Base-by-base conservation (phyloP, 2,888 invertebrate species). In the Morpho achilles region DNA sequence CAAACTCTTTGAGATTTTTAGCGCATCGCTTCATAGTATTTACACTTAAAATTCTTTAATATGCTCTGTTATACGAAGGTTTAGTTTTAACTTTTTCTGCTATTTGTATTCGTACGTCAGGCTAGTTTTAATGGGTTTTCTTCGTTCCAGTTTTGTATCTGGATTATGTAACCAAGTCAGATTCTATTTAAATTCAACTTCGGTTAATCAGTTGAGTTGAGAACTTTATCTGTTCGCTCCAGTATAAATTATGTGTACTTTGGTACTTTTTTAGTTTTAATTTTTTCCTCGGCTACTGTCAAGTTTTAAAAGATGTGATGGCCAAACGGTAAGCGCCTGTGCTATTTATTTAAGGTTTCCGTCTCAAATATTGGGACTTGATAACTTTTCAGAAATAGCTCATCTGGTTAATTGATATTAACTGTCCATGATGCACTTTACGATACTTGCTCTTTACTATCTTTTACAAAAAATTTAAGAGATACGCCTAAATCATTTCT, bases 71-170 rank as follows among this genome's bases (percentile, higher is more conserved):
- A 32, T 50, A 44, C 55, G 50, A 53, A 59, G 56, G 51, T 60
- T 53, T 60, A 51, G 50, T 54, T 52, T 54, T 10, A 59, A 53
- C 57, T 66, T 60, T 65, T 62, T 64, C 54, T 59, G 55, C 48
- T 56, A 59, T 63, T 63, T 64, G 53, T 55, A 55, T 60, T 57
- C 63, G 50, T 56, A 55, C 59, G 61, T 66, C 63, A 60, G 52
- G 64, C 57, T 67, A 68, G 68, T 69, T 69, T 72, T 72, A 75
- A 75, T 73, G 65, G 71, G 65, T 71, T 75, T 73, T 71, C 71
- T 74, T 72, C 64, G 67, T 68, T 66, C 61, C 60, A 65, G 62
- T 64, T 69, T 70, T 69, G 65, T 66, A 62, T 63, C 61, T 62
- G 61, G 68, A 68, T 70, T 69, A 70, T 67, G 66, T 70, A 70